phyloP scores from a whole-genome alignment of 2,888 invertebrate genomes.

The Polietes domitor region DNA sequence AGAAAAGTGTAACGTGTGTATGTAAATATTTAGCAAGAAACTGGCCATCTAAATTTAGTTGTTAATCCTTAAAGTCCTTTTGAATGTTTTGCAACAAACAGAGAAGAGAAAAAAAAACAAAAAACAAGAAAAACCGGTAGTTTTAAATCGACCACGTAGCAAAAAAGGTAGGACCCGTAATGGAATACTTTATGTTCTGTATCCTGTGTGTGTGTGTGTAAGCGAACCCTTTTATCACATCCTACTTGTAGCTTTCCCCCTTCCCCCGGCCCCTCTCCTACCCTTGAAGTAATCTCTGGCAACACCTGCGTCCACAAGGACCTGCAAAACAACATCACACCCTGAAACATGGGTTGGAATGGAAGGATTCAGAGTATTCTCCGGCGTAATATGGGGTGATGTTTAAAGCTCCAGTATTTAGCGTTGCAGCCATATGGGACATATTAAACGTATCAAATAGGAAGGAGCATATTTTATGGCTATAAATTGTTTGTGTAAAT shows the following conservation, averaged over 20 bases:
- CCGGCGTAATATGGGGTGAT: background rate
- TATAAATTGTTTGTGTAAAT: constrained; percentile 47
- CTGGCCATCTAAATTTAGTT: background rate
- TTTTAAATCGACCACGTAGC: background rate
- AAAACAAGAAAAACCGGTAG: background rate
- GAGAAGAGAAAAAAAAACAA: background rate
- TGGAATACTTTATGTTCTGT: background rate
- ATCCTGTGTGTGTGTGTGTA: too few relatives aligned
- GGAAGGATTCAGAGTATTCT: background rate
- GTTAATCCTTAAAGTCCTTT: constrained; percentile 1
- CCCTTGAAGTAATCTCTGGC: background rate
- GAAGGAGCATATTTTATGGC: background rate
- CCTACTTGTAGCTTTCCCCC: background rate
- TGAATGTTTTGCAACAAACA: background rate
- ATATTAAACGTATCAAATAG: constrained; percentile 36
- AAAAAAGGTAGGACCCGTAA: background rate
- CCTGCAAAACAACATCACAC: background rate
- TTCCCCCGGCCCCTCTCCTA: background rate
- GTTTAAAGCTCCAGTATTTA: constrained; percentile 40
- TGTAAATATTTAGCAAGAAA: background rate
- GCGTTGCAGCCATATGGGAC: constrained; percentile 47
- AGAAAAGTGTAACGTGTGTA: too few relatives aligned
- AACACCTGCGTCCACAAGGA: background rate
- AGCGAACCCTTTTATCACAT: background rate
- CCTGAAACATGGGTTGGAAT: background rate